These are phyloP conservation scores for Urocynchramus pylzowi DNA, from an alignment of 2,113 vertebrate genomes.

Conservation along the genomic window DNA sequence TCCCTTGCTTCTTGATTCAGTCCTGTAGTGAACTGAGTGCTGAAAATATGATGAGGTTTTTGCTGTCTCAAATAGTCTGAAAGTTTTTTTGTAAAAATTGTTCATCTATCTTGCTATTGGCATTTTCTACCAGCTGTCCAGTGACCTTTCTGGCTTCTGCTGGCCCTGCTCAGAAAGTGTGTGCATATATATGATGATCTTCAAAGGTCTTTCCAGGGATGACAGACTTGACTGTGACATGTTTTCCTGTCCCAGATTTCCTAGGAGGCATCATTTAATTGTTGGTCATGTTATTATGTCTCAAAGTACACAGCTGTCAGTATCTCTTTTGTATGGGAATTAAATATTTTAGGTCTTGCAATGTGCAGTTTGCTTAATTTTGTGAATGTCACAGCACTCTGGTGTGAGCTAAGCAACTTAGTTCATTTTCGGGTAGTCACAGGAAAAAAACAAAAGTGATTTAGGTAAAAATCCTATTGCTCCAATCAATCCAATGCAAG, in stretches of 20 bases:
- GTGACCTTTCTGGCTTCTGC: neutral
- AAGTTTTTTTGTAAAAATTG: neutral
- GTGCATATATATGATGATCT: neutral
- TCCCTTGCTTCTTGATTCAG: neutral
- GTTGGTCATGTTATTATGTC: neutral
- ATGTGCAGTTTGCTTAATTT: slow-evolving; percentile 47
- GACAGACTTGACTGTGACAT: neutral
- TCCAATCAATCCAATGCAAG: neutral
- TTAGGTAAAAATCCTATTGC: neutral
- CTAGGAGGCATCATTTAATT: neutral
- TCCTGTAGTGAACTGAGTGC: neutral
- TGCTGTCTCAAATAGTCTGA: neutral
- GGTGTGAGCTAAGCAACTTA: neutral
- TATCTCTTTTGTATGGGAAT: neutral
- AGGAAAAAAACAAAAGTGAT: neutral
- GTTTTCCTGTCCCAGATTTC: neutral
- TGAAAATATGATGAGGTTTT: neutral
- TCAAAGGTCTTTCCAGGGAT: neutral
- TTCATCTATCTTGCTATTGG: neutral
- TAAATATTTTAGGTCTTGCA: slow-evolving; percentile 26
- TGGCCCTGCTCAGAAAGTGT: neutral
- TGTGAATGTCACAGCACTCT: neutral
- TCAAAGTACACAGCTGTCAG: neutral
- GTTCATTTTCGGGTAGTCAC: neutral
- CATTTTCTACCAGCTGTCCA: neutral